These are phyloP conservation scores for Lycodopsis pacificus DNA, from an alignment of 2,797 vertebrate genomes.

Conservation along the genomic window DNA sequence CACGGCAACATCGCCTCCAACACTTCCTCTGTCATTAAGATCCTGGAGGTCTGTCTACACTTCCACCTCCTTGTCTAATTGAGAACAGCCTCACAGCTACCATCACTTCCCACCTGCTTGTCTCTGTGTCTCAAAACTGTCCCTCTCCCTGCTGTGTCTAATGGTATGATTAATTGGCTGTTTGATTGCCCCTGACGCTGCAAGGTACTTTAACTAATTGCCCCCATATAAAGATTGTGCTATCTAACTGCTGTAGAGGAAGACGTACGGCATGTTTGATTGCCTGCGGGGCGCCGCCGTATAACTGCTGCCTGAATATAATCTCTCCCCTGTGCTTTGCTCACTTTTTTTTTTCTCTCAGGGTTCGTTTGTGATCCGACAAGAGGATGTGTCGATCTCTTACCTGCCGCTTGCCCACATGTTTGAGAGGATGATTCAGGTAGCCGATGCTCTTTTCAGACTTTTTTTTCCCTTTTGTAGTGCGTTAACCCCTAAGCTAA, in stretches of 20 bases:
- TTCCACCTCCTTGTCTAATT: constrained; percentile 81
- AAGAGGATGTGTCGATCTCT: constrained; percentile 87
- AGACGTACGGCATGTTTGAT: constrained; percentile 61
- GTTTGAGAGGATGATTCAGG: constrained; percentile 90
- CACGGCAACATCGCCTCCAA: constrained; percentile 90
- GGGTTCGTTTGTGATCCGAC: constrained; percentile 85
- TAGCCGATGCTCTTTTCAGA: constrained; percentile 41
- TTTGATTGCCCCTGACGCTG: constrained; percentile 76
- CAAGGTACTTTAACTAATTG: constrained; percentile 77
- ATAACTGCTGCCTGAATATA: constrained; percentile 43
- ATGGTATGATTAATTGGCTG: constrained; percentile 80
- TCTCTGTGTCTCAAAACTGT: constrained; percentile 60
- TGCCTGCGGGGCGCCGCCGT: constrained; percentile 44
- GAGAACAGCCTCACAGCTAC: constrained; percentile 75
- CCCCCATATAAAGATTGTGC: constrained; percentile 63
- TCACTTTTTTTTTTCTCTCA: constrained; percentile 64
- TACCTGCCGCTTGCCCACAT: constrained; percentile 89
- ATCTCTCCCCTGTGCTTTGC: constrained; percentile 64
- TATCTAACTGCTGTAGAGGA: constrained; percentile 64
- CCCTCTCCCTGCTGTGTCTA: constrained; percentile 77
- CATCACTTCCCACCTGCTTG: constrained; percentile 65
- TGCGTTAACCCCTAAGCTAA: constrained; percentile 12
- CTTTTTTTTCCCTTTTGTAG: neutral
- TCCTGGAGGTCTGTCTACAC: constrained; percentile 87
- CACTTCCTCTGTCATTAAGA: constrained; percentile 89